Evolutionary conservation across 2,888 invertebrate genomes (phyloP).

Genomic region (Papilio gigon): DNA sequence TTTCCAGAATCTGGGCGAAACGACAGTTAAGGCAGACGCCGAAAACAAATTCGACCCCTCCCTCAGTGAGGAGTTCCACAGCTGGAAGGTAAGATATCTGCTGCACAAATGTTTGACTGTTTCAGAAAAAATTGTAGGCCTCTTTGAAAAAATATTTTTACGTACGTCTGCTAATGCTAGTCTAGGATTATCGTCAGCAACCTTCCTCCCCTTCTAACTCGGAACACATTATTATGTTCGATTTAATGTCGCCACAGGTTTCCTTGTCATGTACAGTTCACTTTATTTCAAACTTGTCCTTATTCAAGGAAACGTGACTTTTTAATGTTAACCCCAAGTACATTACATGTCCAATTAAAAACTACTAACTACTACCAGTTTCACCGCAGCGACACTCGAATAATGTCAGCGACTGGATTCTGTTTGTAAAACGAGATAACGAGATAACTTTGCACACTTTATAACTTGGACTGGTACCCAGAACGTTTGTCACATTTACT

Average conservation of each 20-base stretch:
- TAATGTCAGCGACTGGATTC: conserved; percentile 3
- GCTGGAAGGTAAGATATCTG: conserved; percentile 54
- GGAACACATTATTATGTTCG: no score
- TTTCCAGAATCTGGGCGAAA: conserved; percentile 73
- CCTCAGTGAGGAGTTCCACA: conserved; percentile 58
- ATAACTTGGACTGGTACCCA: conserved; percentile 13
- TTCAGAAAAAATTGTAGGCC: no score
- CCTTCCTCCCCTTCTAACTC: no score
- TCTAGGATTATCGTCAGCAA: no score
- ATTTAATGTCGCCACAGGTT: neutral
- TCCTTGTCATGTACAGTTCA: neutral
- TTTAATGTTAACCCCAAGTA: neutral
- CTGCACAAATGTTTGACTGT: neutral
- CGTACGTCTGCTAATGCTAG: no score
- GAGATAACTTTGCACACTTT: conserved; percentile 24
- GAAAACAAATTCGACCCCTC: conserved; percentile 54
- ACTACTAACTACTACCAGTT: neutral
- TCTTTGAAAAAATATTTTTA: no score
- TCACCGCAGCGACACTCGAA: neutral
- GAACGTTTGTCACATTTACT: conserved; percentile 38
- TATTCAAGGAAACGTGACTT: neutral
- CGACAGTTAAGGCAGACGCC: conserved; percentile 59
- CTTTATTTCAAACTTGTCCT: neutral
- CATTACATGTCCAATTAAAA: conserved; percentile 1
- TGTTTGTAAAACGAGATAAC: neutral